These are phyloP conservation scores for Girardinichthys multiradiatus DNA, from an alignment of 2,113 vertebrate genomes.

Conservation along the genomic window DNA sequence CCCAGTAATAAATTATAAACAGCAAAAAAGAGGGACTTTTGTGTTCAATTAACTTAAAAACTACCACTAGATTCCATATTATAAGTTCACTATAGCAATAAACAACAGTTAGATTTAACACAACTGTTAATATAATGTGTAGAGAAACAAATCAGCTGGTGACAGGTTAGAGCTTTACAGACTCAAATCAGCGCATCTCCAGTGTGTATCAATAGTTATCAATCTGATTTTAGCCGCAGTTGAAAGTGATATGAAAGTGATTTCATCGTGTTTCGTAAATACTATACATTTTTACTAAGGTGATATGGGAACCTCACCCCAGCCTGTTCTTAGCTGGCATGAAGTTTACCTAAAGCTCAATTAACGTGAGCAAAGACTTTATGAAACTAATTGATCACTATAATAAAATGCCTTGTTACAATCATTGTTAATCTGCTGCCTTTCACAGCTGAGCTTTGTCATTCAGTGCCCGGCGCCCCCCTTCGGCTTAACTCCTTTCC, in stretches of 20 bases:
- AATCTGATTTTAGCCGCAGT: too few relatives aligned
- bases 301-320: background rate
- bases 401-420: background rate
- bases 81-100: background rate
- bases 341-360: constrained; percentile 52
- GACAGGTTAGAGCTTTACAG: too few relatives aligned
- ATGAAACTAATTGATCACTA: background rate
- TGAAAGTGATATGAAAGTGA: too few relatives aligned
- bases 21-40: background rate
- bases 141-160: background rate
- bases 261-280: too few relatives aligned
- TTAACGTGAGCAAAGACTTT: constrained; percentile 6
- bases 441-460: constrained; percentile 84
- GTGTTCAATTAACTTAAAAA: background rate
- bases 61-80: too few relatives aligned
- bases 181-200: background rate
- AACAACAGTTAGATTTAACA: background rate
- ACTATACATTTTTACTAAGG: background rate
- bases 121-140: background rate
- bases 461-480: constrained; percentile 73
- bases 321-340: constrained; percentile 13
- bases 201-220: too few relatives aligned
- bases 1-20: background rate
- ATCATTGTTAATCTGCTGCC: constrained; percentile 48
- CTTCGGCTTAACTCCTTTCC: constrained; percentile 50